A percentile compares a stretch with the other conserved stretches of the same genome.
Conservation (phyloP, 2,797 vertebrate genomes). For the Halcyon leucocephala region DNA sequence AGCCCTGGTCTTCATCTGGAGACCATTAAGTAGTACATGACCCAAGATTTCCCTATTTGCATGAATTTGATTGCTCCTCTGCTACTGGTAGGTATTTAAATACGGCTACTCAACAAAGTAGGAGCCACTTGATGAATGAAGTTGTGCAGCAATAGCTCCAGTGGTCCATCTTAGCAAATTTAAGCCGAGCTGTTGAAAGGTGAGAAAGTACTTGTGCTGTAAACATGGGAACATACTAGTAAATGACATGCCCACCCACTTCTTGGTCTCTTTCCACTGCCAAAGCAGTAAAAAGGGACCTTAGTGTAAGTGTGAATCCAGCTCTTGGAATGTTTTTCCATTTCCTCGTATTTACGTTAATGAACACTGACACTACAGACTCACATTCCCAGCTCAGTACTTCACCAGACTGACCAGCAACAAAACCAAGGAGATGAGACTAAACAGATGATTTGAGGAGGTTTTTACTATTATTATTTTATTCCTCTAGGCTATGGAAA, state of each 20-base stretch:
- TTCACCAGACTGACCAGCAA: constrained; percentile 65
- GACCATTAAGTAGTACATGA: not conserved
- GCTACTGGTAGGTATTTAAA: not conserved
- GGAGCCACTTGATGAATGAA: constrained; percentile 49
- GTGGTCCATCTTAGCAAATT: not conserved
- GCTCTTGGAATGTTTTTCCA: constrained; percentile 63
- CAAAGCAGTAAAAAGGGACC: constrained; percentile 64
- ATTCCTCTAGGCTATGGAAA: constrained; percentile 10
- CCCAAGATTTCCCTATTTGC: not conserved
- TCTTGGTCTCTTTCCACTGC: constrained; percentile 32
- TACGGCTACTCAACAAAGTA: not conserved
- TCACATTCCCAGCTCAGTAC: constrained; percentile 55
- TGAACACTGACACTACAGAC: constrained; percentile 52
- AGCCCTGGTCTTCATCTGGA: not conserved
- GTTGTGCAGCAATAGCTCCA: not conserved
- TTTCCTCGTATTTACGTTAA: constrained; percentile 54
- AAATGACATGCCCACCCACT: constrained; percentile 61
- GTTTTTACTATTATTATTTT: not conserved
- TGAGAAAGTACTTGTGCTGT: constrained; percentile 30
- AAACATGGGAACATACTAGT: constrained; percentile 45
- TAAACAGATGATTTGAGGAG: constrained; percentile 52
- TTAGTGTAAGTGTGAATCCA: constrained; percentile 51
- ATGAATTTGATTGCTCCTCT: not conserved
- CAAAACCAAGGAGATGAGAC: constrained; percentile 72
- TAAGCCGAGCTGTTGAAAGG: constrained; percentile 47